These are phyloP conservation scores for Melospiza melodia DNA, from an alignment of 2,113 vertebrate species.

Conservation along the genomic window DNA sequence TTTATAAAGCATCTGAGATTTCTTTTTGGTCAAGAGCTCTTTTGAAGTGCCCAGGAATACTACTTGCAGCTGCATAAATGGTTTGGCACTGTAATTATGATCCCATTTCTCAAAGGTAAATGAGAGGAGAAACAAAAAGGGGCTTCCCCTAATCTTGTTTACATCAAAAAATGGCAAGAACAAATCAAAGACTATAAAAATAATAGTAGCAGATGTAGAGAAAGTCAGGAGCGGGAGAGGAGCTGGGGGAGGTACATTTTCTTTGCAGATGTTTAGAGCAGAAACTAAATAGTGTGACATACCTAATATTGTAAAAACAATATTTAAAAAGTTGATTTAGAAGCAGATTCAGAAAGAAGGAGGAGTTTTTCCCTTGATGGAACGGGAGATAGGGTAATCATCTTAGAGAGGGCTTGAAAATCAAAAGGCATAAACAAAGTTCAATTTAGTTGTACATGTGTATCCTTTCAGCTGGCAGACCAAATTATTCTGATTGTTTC, in stretches of 20 bases:
- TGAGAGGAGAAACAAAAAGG: slow-evolving; percentile 19
- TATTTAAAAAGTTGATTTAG: slow-evolving; percentile 25
- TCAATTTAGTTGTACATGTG: slow-evolving; percentile 56
- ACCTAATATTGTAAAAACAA: not conserved
- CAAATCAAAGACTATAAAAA: slow-evolving; percentile 29
- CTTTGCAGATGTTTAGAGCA: slow-evolving; percentile 26
- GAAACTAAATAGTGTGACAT: not conserved
- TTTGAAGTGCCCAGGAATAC: slow-evolving; percentile 44
- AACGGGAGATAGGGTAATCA: slow-evolving; percentile 31
- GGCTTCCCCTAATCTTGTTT: slow-evolving; percentile 43
- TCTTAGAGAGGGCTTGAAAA: slow-evolving; percentile 49
- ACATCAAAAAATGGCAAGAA: slow-evolving; percentile 29
- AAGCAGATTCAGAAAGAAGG: not conserved
- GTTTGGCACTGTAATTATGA: slow-evolving; percentile 62
- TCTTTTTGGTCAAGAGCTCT: slow-evolving; percentile 17
- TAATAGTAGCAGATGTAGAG: not conserved
- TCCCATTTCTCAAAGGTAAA: slow-evolving; percentile 39
- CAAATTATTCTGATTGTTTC: slow-evolving; percentile 62
- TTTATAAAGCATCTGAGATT: slow-evolving; percentile 14
- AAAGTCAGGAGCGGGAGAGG: slow-evolving; percentile 15
- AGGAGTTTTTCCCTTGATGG: not conserved
- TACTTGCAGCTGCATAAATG: slow-evolving; percentile 27
- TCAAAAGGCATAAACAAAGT: slow-evolving; percentile 61
- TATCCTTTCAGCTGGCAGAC: slow-evolving; percentile 51
- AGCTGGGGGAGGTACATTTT: slow-evolving; percentile 24